Evolutionary conservation across 2,888 invertebrate genomes (phyloP).

Genomic region (Strigamia transsilvanica): DNA sequence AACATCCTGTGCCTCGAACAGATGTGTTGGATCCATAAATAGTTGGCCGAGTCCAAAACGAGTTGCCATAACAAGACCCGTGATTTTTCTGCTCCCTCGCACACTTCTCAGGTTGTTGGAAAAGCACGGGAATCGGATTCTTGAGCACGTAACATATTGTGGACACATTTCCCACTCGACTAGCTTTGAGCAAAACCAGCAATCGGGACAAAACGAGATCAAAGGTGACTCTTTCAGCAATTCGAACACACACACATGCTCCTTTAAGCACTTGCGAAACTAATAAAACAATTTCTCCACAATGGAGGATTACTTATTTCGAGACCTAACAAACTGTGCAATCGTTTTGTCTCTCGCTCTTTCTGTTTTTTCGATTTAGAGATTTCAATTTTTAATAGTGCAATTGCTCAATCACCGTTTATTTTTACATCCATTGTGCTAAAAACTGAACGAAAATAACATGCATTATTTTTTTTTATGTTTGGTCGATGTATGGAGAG

Average conservation of each 20-base stretch:
- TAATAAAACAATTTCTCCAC: neutral
- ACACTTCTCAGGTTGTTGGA: slow-evolving; percentile 33
- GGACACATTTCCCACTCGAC: slow-evolving; percentile 31
- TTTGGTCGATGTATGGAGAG: no score
- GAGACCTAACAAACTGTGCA: neutral
- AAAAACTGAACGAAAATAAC: no score
- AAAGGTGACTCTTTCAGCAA: neutral
- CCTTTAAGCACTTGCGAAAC: neutral
- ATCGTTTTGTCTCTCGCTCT: no score
- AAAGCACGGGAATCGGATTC: slow-evolving; percentile 27
- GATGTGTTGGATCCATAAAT: slow-evolving; percentile 28
- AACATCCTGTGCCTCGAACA: slow-evolving; percentile 16
- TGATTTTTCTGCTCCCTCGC: slow-evolving; percentile 23
- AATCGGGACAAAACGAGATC: neutral
- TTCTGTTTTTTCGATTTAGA: no score
- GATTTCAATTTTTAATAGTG: no score
- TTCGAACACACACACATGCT: neutral
- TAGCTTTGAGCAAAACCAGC: neutral
- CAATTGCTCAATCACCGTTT: no score
- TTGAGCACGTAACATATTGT: slow-evolving; percentile 28
- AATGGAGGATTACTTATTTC: neutral
- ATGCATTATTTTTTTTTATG: no score
- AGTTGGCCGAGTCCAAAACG: slow-evolving; percentile 18
- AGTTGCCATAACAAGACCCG: slow-evolving; percentile 22
- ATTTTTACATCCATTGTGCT: no score